Percentiles rank a stretch among this genome's conserved stretches.
These are phyloP conservation scores for Cephalotes varians DNA, from an alignment of 2,888 invertebrate genomes.

Conservation along the genomic window DNA sequence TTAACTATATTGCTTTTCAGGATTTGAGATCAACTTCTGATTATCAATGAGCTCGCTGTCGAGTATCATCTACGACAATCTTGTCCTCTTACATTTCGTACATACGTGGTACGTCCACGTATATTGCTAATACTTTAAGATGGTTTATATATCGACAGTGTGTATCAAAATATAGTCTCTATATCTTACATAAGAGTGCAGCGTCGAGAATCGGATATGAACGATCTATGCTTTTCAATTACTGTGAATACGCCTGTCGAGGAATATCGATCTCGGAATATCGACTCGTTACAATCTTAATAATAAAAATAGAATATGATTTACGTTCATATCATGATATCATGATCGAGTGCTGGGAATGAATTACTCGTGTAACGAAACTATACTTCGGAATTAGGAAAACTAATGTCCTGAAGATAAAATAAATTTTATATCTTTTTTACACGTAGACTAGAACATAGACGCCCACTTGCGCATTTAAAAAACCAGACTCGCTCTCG, in stretches of 20 bases:
- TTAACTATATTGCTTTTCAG: neutral
- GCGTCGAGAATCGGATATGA: conserved; percentile 47
- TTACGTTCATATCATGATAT: neutral
- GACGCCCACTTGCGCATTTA: too few relatives aligned
- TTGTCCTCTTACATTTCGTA: conserved; percentile 9
- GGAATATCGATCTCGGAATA: neutral
- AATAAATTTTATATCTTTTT: neutral
- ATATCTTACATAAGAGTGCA: conserved; percentile 54
- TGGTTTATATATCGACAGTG: conserved; percentile 46
- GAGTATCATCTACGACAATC: neutral
- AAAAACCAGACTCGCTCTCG: too few relatives aligned
- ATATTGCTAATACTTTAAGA: conserved; percentile 49
- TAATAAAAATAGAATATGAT: conserved; percentile 7
- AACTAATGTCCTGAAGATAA: neutral
- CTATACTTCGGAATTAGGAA: neutral
- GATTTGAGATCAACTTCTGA: neutral
- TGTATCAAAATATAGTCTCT: conserved; percentile 68
- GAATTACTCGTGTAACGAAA: neutral
- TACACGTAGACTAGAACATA: too few relatives aligned
- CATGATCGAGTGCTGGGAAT: neutral
- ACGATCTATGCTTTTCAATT: conserved; percentile 22
- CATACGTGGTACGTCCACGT: conserved; percentile 11
- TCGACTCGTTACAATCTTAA: neutral
- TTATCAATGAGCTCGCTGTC: neutral
- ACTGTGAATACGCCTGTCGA: neutral